Evolutionary conservation across 2,113 vertebrate genomes (phyloP).

Genomic region (Macroglossus sobrinus): DNA sequence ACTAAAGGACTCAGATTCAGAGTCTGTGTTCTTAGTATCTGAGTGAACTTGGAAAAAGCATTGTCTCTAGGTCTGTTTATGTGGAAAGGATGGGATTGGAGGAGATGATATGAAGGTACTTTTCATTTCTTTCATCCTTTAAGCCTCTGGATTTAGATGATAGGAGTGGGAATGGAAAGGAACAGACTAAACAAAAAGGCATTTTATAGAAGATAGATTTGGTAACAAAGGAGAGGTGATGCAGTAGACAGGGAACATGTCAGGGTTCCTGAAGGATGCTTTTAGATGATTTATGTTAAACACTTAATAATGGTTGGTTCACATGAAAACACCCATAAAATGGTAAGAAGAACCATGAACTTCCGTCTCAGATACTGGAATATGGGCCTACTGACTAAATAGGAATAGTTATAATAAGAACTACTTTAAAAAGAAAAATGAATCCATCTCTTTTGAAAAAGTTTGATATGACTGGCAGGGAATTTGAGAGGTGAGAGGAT

Average conservation of each 20-base stretch:
- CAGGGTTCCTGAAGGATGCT: background rate
- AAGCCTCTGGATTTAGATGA: background rate
- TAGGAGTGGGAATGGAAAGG: background rate
- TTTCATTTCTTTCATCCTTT: background rate
- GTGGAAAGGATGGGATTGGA: background rate
- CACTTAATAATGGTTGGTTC: background rate
- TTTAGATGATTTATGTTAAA: background rate
- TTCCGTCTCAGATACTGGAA: background rate
- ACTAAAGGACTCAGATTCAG: background rate
- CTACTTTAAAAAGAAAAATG: slow-evolving; percentile 31
- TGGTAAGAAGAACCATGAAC: background rate
- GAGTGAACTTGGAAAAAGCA: background rate
- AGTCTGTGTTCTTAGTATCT: background rate
- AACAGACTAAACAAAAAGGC: background rate
- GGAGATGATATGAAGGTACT: background rate
- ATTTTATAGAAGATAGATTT: background rate
- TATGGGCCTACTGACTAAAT: background rate
- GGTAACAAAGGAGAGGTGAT: background rate
- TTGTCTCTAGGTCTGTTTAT: background rate
- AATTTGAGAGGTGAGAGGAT: background rate
- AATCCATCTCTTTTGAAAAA: background rate
- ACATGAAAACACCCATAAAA: background rate
- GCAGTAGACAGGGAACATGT: background rate
- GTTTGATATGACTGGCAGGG: background rate
- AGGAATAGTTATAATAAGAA: background rate